Evolutionary conservation across 2,888 invertebrate species (phyloP).

Genomic region (Spisula solida): DNA sequence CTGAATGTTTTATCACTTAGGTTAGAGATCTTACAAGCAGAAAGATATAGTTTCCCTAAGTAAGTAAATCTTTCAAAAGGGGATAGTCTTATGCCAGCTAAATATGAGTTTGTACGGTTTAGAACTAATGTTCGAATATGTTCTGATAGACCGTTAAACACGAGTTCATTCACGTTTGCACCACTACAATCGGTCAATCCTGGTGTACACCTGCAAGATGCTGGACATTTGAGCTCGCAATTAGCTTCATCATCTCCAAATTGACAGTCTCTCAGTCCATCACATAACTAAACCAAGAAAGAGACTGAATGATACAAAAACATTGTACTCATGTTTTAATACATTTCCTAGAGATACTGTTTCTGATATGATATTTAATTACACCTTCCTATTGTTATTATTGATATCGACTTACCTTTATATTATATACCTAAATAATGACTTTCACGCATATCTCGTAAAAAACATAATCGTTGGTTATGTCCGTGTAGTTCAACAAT

Average conservation of each 20-base stretch:
- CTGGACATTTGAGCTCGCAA: constrained; percentile 21
- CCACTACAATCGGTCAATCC: constrained; percentile 12
- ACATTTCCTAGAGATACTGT: too few relatives aligned
- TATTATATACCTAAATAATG: too few relatives aligned
- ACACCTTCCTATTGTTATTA: too few relatives aligned
- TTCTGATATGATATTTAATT: too few relatives aligned
- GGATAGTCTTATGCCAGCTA: not conserved
- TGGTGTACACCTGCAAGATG: not conserved
- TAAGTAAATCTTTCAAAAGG: constrained; percentile 6
- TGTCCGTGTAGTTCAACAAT: too few relatives aligned
- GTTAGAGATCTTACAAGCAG: not conserved
- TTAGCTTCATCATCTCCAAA: constrained; percentile 29
- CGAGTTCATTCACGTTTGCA: not conserved
- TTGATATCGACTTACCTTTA: too few relatives aligned
- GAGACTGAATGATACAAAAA: too few relatives aligned
- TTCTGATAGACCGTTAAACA: not conserved
- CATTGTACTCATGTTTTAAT: too few relatives aligned
- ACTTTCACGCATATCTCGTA: too few relatives aligned
- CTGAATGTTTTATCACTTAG: not conserved
- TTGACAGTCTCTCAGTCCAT: constrained; percentile 30
- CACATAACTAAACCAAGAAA: constrained; percentile 18
- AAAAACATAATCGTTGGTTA: too few relatives aligned
- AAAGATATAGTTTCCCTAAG: constrained; percentile 17
- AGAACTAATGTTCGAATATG: constrained; percentile 5
- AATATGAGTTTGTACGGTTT: not conserved